Conservation (phyloP, 1,140 invertebrate genomes). For the Drosophila azteca region DNA sequence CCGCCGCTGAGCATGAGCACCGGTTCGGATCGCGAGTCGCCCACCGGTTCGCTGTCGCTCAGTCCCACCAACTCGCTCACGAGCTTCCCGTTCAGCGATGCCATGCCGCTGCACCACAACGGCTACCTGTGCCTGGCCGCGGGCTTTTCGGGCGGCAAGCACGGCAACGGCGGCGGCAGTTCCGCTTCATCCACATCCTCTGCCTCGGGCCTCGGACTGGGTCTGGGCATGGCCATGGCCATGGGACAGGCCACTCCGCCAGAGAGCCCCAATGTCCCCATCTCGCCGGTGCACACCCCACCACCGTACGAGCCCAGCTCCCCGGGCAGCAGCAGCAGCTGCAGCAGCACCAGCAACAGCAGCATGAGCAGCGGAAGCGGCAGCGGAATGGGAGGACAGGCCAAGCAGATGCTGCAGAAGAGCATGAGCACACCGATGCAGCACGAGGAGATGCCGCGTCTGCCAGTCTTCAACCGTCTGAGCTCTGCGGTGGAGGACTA, state of each 20-base stretch:
- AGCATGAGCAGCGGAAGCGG: slow-evolving; percentile 55
- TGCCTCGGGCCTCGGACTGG: slow-evolving; percentile 42
- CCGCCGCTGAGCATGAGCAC: slow-evolving; percentile 83
- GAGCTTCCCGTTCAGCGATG: slow-evolving; percentile 88
- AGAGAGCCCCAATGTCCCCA: slow-evolving; percentile 76
- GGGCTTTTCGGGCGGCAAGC: slow-evolving; percentile 50
- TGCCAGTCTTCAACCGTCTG: slow-evolving; percentile 90
- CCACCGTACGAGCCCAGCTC: slow-evolving; percentile 55
- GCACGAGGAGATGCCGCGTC: slow-evolving; percentile 80
- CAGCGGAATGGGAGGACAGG: slow-evolving; percentile 42
- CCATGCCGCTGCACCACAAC: slow-evolving; percentile 40
- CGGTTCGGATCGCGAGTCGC: slow-evolving; percentile 83
- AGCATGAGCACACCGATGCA: slow-evolving; percentile 70
- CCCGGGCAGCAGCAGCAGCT: slow-evolving; percentile 41
- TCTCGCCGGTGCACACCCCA: slow-evolving; percentile 77
- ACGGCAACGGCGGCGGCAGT: slow-evolving; percentile 25
- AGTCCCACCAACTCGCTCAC: slow-evolving; percentile 89
- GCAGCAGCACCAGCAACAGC: slow-evolving; percentile 29
- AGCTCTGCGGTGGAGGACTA: slow-evolving; percentile 86
- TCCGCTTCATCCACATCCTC: slow-evolving; percentile 60
- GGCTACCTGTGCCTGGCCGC: slow-evolving; percentile 56
- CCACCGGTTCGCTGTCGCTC: slow-evolving; percentile 79
- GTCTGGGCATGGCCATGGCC: slow-evolving; percentile 30
- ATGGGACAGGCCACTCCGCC: slow-evolving; percentile 69
- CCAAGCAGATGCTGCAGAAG: slow-evolving; percentile 72